Percentiles rank a stretch among this genome's conserved stretches.
phyloP scores from a whole-genome alignment of 1,140 invertebrate species.

The Cotesia glomerata region DNA sequence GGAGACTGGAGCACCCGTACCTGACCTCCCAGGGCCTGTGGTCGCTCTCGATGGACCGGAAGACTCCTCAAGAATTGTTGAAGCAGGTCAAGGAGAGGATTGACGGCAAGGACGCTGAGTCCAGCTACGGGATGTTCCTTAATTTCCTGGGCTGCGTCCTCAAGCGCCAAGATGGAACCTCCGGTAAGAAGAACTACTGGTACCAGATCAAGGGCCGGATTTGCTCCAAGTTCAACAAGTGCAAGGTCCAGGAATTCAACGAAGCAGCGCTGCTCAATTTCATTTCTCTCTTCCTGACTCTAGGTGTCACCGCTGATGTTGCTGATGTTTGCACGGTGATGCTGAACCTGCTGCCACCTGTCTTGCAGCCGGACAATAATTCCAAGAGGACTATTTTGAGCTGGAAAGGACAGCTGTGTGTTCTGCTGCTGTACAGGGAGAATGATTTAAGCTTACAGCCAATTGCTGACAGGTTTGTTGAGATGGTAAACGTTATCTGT shows the following conservation, averaged over 20 bases:
- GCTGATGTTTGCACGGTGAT: slow-evolving; percentile 54
- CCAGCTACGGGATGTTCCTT: slow-evolving; percentile 61
- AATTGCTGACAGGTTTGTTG: slow-evolving; percentile 40
- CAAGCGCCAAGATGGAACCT: slow-evolving; percentile 40
- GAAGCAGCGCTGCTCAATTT: slow-evolving; percentile 61
- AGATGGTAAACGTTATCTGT: slow-evolving; percentile 44
- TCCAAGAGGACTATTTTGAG: slow-evolving; percentile 41
- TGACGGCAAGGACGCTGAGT: slow-evolving; percentile 44
- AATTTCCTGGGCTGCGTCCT: slow-evolving; percentile 58
- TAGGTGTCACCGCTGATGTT: slow-evolving; percentile 58
- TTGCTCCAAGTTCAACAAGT: slow-evolving; percentile 60
- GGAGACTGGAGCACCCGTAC: slow-evolving; percentile 58
- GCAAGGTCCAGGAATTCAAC: slow-evolving; percentile 57
- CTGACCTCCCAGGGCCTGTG: slow-evolving; percentile 55
- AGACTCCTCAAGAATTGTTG: slow-evolving; percentile 54
- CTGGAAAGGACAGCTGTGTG: slow-evolving; percentile 57
- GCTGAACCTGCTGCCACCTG: slow-evolving; percentile 50
- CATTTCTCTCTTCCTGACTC: slow-evolving; percentile 59
- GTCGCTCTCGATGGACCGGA: slow-evolving; percentile 55
- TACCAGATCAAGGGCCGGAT: slow-evolving; percentile 63
- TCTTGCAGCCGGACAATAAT: slow-evolving; percentile 38
- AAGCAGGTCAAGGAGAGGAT: slow-evolving; percentile 57
- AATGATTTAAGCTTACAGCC: slow-evolving; percentile 41
- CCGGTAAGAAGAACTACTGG: slow-evolving; percentile 54
- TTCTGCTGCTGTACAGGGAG: slow-evolving; percentile 54